phyloP scores from a whole-genome alignment of 92 coral and sea anemone genomes.

The Epizoanthus illoricatus region DNA sequence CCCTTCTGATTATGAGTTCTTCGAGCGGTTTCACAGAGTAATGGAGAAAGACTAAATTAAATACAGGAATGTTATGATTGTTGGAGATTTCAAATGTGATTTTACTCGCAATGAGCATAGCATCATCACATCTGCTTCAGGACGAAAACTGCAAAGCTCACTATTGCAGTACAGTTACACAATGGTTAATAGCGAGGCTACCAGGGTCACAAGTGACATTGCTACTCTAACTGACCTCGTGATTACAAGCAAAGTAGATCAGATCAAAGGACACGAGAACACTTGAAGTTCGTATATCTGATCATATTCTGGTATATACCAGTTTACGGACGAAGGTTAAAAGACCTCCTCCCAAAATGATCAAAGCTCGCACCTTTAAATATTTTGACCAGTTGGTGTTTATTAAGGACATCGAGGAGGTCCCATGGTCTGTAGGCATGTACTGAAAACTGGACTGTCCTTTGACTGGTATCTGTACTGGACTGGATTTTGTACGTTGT shows the following conservation, averaged over 20 bases:
- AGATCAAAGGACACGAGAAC: slow-evolving; percentile 30
- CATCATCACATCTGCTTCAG: slow-evolving; percentile 1
- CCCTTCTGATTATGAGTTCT: slow-evolving; percentile 21
- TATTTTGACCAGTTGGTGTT: slow-evolving; percentile 23
- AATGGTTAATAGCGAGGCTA: slow-evolving; percentile 11
- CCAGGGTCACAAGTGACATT: background rate
- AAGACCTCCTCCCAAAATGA: slow-evolving; percentile 43
- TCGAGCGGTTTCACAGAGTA: slow-evolving; percentile 1
- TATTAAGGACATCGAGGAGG: slow-evolving; percentile 31
- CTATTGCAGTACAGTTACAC: slow-evolving; percentile 34
- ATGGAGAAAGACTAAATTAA: slow-evolving; percentile 48
- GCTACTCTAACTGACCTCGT: background rate
- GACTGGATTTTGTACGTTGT: too few relatives aligned
- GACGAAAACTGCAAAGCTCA: slow-evolving; percentile 28
- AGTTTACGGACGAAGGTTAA: slow-evolving; percentile 15
- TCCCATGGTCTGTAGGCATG: slow-evolving; percentile 50
- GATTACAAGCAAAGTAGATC: slow-evolving; percentile 8
- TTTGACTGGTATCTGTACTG: too few relatives aligned
- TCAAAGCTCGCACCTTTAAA: slow-evolving; percentile 34
- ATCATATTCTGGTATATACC: slow-evolving; percentile 47
- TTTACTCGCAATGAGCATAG: background rate
- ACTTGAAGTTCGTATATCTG: slow-evolving; percentile 30
- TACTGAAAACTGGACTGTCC: too few relatives aligned
- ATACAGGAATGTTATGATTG: slow-evolving; percentile 27
- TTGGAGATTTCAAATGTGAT: slow-evolving; percentile 51